Conservation (phyloP, 1,140 invertebrate genomes). For the Bombus waltoni region DNA sequence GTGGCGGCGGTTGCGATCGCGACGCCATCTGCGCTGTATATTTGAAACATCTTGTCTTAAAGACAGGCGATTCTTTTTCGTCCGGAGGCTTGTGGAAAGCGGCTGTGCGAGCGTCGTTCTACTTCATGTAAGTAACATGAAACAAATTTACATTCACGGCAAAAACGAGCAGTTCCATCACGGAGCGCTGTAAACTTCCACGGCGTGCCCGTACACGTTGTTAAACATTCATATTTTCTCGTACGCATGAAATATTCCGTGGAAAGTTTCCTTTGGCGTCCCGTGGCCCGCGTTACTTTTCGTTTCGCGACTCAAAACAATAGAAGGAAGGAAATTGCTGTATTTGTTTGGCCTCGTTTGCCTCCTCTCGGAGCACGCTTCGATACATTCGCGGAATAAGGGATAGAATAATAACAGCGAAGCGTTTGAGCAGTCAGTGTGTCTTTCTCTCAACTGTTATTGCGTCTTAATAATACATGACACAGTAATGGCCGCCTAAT, state of each 20-base stretch:
- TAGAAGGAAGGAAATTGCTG: slow-evolving; percentile 16
- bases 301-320: slow-evolving; percentile 25
- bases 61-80: background rate
- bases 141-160: slow-evolving; percentile 32
- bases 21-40: background rate
- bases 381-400: background rate
- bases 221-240: slow-evolving; percentile 45
- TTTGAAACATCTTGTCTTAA: background rate
- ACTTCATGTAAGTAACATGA: slow-evolving; percentile 19
- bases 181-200: slow-evolving; percentile 12
- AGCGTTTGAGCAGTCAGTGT: background rate
- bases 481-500: background rate
- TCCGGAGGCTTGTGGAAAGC: background rate
- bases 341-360: slow-evolving; percentile 15
- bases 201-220: background rate
- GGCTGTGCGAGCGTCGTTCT: background rate
- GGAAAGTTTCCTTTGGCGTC: slow-evolving; percentile 15
- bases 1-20: background rate
- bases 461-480: background rate
- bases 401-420: background rate
- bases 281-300: slow-evolving; percentile 20
- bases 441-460: background rate
- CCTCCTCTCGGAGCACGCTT: background rate
- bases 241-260: slow-evolving; percentile 31
- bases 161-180: slow-evolving; percentile 20